A percentile compares a stretch with the other conserved stretches of the same genome.
Conservation (phyloP, 1,140 invertebrate genomes). For the Ostrea edulis region DNA sequence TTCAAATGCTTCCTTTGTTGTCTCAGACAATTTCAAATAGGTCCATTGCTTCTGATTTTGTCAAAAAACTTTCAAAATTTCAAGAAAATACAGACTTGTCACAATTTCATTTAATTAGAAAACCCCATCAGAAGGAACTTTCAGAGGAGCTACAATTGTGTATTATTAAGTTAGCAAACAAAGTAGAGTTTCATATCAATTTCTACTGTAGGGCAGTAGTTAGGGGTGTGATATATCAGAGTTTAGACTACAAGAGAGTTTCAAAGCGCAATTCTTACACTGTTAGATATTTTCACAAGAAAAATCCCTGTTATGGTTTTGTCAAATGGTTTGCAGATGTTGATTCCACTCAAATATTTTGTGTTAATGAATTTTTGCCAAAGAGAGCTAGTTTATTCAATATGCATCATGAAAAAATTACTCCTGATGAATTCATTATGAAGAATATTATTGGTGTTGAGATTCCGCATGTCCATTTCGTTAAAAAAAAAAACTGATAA, state of each 20-base stretch:
- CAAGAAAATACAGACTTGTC: background rate
- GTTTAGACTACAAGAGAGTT: background rate
- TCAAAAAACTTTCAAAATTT: background rate
- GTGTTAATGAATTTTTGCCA: slow-evolving; percentile 3
- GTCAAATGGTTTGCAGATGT: slow-evolving; percentile 28
- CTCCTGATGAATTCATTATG: background rate
- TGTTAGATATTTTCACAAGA: slow-evolving; percentile 7
- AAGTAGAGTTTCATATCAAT: background rate
- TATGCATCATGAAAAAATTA: slow-evolving; percentile 16
- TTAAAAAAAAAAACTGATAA: slow-evolving; percentile 6
- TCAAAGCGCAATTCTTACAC: slow-evolving; percentile 42
- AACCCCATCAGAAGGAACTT: background rate
- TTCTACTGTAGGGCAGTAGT: slow-evolving; percentile 15
- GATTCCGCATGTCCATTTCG: background rate
- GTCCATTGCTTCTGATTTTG: background rate
- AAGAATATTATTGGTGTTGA: slow-evolving; percentile 23
- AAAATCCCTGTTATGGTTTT: slow-evolving; percentile 15
- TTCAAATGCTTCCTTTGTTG: slow-evolving; percentile 17
- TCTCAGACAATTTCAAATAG: background rate
- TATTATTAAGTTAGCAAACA: background rate
- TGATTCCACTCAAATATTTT: slow-evolving; percentile 3
- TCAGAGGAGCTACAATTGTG: background rate
- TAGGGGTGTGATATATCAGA: slow-evolving; percentile 26
- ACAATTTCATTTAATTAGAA: slow-evolving; percentile 32
- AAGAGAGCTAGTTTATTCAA: background rate